Base-by-base conservation (phyloP, 2,113 vertebrate species). In the Trichechus manatus region DNA sequence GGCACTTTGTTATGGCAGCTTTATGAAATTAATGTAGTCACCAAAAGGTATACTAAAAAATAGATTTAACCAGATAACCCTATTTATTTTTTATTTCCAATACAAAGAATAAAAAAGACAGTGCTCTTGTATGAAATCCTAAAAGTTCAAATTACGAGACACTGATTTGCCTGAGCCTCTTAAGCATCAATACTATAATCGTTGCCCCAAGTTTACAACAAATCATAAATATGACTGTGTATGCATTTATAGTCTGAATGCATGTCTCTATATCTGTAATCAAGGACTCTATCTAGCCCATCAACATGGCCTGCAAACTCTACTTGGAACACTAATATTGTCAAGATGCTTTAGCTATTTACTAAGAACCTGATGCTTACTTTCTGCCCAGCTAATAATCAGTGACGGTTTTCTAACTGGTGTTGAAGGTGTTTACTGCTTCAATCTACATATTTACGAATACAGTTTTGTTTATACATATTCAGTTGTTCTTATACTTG, bases 361-460 rank as follows among this genome's bases (percentile, higher is more conserved):
- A 83, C 82, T 70, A 93, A 39, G 85, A 96, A 86, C 15, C 7
- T 25, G 7, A 53, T 95, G 63, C 36, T 81, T 92, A 63, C 20
- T 95, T 63, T 63, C 87, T 96, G 2, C 47, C 95, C 93, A 89
- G 70, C 75, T n/a, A 95, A 72, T 84, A 95, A 42, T 96, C 87
- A 90, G n/a, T 83, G 80, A 68, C 72, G 94, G 11, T 86, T 97
- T 96, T 97, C 93, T 27, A 89, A 97, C 36, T 85, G 53, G 29
- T 93, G 9, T 87, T 98, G 96, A 98, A 97, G 77, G 61, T 98
- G 50, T 95, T 98, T 97, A 96, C 92, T 92, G 78, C 86, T 42
- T 68, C 47, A 81, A 68, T 86, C 50, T 98, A 87, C 95, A 91
- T 95, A 96, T 95, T 59, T 75, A 87, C 33, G n/a, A 96, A 95